A percentile compares a stretch with the other conserved stretches of the same genome.
Conservation (phyloP, 2,113 vertebrate species). For the Hucho hucho region DNA sequence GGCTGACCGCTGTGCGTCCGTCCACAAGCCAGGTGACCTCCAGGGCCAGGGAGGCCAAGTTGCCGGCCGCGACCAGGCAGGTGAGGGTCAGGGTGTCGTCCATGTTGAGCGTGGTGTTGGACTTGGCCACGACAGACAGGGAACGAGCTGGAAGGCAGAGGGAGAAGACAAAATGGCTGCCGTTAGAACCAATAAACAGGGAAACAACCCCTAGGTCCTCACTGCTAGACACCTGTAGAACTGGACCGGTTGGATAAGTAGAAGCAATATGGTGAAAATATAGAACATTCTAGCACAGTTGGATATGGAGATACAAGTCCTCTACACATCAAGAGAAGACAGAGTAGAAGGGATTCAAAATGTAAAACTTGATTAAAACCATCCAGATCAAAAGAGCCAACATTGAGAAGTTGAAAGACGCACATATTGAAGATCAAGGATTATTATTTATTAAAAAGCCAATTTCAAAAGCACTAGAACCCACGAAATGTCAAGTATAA, state of each 20-base stretch:
- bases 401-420: neutral
- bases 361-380: conserved; percentile 5
- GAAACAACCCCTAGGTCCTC: neutral
- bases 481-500: neutral
- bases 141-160: conserved; percentile 59
- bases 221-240: neutral
- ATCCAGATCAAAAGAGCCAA: neutral
- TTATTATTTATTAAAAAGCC: neutral
- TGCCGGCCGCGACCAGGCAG: conserved; percentile 62
- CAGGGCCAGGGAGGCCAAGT: conserved; percentile 58
- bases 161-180: conserved; percentile 7
- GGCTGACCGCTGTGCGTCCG: conserved; percentile 55
- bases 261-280: neutral
- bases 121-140: conserved; percentile 57
- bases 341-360: neutral
- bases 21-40: conserved; percentile 72
- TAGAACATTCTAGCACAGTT: neutral
- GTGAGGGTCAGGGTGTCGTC: conserved; percentile 64
- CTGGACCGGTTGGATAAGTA: neutral
- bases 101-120: conserved; percentile 43
- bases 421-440: neutral
- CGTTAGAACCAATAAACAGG: neutral
- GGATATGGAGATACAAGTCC: neutral
- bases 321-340: neutral
- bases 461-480: neutral